Percentiles rank a stretch among this genome's conserved stretches.
These are phyloP conservation scores for Nomada lathburiana DNA, from an alignment of 2,888 invertebrate genomes.

Conservation along the genomic window DNA sequence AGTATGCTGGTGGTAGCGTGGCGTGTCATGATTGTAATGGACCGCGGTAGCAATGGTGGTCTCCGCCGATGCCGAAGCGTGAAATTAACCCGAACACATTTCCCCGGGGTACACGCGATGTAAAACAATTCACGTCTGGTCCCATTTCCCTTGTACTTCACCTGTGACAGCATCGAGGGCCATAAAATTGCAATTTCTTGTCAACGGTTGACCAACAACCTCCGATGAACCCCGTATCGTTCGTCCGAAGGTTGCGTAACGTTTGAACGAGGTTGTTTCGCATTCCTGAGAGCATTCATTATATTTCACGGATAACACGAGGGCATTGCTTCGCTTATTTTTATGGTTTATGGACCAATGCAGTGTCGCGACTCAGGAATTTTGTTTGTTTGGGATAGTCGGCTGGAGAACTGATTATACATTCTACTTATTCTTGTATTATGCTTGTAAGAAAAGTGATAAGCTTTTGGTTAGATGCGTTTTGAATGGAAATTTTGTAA, in stretches of 20 bases:
- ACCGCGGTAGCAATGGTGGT: slow-evolving; percentile 49
- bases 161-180: background rate
- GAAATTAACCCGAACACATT: slow-evolving; percentile 78
- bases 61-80: slow-evolving; percentile 74
- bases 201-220: slow-evolving; percentile 14
- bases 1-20: slow-evolving; percentile 49
- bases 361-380: no score
- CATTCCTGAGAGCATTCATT: no score
- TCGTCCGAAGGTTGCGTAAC: background rate
- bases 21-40: slow-evolving; percentile 66
- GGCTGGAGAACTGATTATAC: no score
- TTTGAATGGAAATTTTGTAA: no score
- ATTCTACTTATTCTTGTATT: no score
- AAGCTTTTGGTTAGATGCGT: no score
- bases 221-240: background rate
- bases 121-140: slow-evolving; percentile 73
- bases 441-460: no score
- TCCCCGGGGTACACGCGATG: slow-evolving; percentile 74
- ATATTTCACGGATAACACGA: no score
- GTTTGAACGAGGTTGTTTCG: background rate
- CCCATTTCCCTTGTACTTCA: slow-evolving; percentile 69
- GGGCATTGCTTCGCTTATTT: no score
- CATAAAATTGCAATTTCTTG: slow-evolving; percentile 32
- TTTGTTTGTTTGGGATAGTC: no score
- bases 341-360: no score